Conservation (phyloP, 2,797 vertebrate genomes). For the Xenentodon cancila region DNA sequence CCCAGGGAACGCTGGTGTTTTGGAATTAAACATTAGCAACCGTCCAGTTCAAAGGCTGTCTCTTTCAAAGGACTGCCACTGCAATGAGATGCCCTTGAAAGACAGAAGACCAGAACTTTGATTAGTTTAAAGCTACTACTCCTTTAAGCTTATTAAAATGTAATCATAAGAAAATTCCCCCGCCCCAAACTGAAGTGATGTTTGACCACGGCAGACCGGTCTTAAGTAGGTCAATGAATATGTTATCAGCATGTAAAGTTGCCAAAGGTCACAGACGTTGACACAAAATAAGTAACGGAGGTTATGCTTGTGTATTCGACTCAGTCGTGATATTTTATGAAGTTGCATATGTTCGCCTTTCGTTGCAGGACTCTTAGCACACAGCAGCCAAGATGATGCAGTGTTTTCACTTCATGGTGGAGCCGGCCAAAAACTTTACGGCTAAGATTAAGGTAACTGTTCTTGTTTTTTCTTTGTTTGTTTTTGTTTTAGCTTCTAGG, state of each 20-base stretch:
- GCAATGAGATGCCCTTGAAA: background rate
- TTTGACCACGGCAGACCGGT: too few species aligned
- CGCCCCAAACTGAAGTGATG: too few species aligned
- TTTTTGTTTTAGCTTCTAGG: too few species aligned
- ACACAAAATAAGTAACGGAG: background rate
- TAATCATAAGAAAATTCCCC: background rate
- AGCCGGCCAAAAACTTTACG: constrained; percentile 82
- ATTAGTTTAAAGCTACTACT: background rate
- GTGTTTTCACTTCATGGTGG: constrained; percentile 85
- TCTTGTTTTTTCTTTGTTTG: background rate
- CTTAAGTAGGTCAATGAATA: background rate
- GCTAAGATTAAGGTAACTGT: constrained; percentile 80
- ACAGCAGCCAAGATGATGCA: constrained; percentile 79
- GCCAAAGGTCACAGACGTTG: background rate
- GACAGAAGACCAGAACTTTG: background rate
- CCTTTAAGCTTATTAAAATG: background rate
- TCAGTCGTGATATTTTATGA: background rate
- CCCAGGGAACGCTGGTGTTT: constrained; percentile 41
- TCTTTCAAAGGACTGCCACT: constrained; percentile 7
- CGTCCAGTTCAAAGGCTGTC: constrained; percentile 5
- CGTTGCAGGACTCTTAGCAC: constrained; percentile 18
- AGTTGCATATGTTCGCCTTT: constrained; percentile 18
- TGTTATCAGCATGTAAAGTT: too few species aligned
- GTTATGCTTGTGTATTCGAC: background rate
- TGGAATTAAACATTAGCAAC: constrained; percentile 37